phyloP scores from a whole-genome alignment of 2,888 invertebrate genomes.

The Mayetiola destructor region DNA sequence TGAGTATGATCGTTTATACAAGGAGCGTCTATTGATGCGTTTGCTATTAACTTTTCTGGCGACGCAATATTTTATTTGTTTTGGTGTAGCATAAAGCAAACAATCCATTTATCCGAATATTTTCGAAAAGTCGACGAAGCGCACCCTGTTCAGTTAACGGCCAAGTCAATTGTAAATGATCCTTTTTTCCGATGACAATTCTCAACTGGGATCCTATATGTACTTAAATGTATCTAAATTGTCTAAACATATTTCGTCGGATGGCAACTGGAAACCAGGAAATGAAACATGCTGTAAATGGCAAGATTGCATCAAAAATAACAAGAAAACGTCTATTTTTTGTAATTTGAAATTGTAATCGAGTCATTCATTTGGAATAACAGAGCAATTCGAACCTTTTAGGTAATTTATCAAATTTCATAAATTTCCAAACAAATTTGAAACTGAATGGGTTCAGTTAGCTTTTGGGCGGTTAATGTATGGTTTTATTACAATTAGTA shows the following conservation, averaged over 20 bases:
- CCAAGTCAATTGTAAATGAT: neutral
- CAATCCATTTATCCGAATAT: conserved; percentile 1
- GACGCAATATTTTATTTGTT: neutral
- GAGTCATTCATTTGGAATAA: neutral
- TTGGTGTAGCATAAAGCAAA: neutral
- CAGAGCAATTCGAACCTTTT: neutral
- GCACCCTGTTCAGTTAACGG: neutral
- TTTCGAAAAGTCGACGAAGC: neutral
- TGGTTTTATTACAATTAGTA: too few relatives aligned
- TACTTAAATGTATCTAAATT: too few relatives aligned
- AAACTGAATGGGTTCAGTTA: neutral
- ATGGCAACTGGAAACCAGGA: too few relatives aligned
- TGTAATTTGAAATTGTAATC: conserved; percentile 1
- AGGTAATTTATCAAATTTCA: conserved; percentile 6
- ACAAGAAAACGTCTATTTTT: neutral
- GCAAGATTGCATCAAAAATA: neutral
- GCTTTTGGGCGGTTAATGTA: too few relatives aligned
- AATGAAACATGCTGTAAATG: too few relatives aligned
- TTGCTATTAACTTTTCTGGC: conserved; percentile 8
- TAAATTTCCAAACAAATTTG: conserved; percentile 2
- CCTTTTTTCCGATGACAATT: neutral
- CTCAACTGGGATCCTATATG: too few relatives aligned
- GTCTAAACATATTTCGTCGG: too few relatives aligned
- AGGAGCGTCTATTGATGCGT: too few relatives aligned
- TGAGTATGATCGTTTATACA: too few relatives aligned